Base-by-base conservation (phyloP, 2,888 invertebrate species). In the Melanargia galathea region DNA sequence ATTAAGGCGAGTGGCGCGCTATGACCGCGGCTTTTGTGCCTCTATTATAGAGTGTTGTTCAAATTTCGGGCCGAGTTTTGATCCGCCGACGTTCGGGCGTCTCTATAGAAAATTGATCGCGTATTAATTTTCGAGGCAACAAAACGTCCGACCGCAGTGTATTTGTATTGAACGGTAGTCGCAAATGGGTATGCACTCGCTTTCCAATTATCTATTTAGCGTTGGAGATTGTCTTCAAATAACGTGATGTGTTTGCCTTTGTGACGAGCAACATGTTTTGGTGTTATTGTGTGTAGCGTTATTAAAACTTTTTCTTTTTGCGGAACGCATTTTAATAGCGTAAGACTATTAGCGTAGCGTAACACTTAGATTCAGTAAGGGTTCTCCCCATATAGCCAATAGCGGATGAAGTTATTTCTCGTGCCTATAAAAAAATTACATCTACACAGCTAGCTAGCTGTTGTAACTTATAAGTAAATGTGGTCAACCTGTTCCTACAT, bases 61-160 rank as follows among this genome's bases (percentile, higher is more conserved):
- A 71, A 75, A 76, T 78, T 77, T 78, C 30, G 71, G 69, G 65
- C 33, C 69, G 64, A 60, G 70, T 65, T 70, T 70, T 73, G 74
- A 74, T 73, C 67, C 65, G 79, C 78, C 79, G 81, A 73, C 79
- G 65, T 60, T n/a, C 63, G 64, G 73, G 60, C 68, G 65, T 58
- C 71, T 70, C 72, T 76, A 72, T 73, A 77, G 70, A 72, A 79
- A 77, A 80, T 79, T 82, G 83, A 86, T 84, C 72, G 78, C 74
- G 74, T 75, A 77, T 83, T 84, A 78, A 87, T 87, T 87, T 85
- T 78, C 78, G 72, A 61, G 69, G 77, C 73, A 77, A 81, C 84
- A 83, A 85, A 73, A 66, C 67, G 60, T 52, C n/a, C n/a, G 46
- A 10, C 33, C 62, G 55, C 62, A 64, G 61, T 62, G 55, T 82